These are phyloP conservation scores for Poecile atricapillus DNA, from an alignment of 2,113 vertebrate genomes.

Conservation along the genomic window DNA sequence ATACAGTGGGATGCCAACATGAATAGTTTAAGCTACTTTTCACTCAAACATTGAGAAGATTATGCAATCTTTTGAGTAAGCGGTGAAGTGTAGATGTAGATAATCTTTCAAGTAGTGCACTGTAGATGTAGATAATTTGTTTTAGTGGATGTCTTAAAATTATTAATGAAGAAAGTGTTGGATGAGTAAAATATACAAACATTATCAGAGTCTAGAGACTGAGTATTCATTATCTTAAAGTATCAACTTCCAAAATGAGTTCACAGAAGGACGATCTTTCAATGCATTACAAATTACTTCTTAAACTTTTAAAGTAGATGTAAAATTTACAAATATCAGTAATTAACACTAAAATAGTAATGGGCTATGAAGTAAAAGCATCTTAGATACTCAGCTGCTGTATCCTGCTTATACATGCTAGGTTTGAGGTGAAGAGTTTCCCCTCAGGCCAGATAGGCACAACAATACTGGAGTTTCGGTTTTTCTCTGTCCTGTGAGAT, in stretches of 20 bases:
- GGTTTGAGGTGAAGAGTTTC: not conserved
- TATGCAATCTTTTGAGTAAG: not conserved
- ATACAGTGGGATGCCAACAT: not conserved
- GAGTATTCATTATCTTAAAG: not conserved
- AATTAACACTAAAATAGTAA: not conserved
- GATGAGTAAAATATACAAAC: not conserved
- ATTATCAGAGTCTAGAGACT: not conserved
- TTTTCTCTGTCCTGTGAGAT: not conserved
- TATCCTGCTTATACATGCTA: not conserved
- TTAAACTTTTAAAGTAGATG: not conserved
- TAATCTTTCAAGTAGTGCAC: not conserved
- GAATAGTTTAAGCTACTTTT: not conserved
- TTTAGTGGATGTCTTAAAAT: not conserved
- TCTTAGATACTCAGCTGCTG: not conserved
- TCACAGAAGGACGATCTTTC: not conserved
- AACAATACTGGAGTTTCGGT: not conserved
- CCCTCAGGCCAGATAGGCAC: not conserved
- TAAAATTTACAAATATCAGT: not conserved
- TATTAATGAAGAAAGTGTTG: not conserved
- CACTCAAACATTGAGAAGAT: not conserved
- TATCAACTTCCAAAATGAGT: not conserved
- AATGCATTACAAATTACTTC: not conserved
- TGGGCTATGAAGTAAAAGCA: not conserved
- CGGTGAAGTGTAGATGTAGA: not conserved
- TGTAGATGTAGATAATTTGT: not conserved